Percentiles rank a stretch among this genome's conserved stretches.
These are phyloP conservation scores for Microcebus tavaratra DNA, from an alignment of 2,113 vertebrate species.

Conservation along the genomic window DNA sequence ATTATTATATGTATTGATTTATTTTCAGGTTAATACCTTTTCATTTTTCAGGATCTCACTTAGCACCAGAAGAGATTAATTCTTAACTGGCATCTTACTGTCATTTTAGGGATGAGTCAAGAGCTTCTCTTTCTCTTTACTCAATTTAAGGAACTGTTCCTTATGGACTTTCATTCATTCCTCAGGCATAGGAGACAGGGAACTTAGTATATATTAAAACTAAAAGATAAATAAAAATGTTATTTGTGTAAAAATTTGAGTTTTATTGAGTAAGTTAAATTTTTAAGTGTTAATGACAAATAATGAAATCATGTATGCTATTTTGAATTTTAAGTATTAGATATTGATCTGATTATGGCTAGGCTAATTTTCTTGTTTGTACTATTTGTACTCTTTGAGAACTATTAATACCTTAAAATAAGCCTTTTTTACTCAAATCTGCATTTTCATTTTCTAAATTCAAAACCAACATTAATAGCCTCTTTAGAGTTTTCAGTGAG, in stretches of 20 bases:
- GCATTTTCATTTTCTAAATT: slow-evolving; percentile 57
- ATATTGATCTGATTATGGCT: slow-evolving; percentile 7
- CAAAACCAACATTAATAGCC: not conserved
- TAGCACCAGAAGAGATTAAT: not conserved
- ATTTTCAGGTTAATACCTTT: slow-evolving; percentile 10
- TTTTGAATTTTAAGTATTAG: slow-evolving; percentile 43
- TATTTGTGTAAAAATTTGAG: not conserved
- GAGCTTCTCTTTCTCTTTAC: not conserved
- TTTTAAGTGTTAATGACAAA: slow-evolving; percentile 34
- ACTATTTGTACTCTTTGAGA: not conserved
- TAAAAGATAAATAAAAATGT: slow-evolving; percentile 46
- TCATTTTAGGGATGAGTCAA: not conserved
- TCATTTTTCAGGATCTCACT: not conserved
- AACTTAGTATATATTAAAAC: not conserved
- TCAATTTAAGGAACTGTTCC: slow-evolving; percentile 4
- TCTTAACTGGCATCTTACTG: not conserved
- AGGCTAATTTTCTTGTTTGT: slow-evolving; percentile 25
- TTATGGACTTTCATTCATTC: slow-evolving; percentile 47
- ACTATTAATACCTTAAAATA: slow-evolving; percentile 24
- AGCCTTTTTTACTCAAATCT: not conserved
- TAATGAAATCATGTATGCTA: slow-evolving; percentile 15
- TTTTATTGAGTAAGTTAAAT: slow-evolving; percentile 47
- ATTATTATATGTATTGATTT: not conserved
- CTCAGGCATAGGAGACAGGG: not conserved
- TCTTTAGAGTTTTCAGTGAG: slow-evolving; percentile 44